Base-by-base conservation (phyloP, 2,888 invertebrate genomes). In the Atrina japonica region DNA sequence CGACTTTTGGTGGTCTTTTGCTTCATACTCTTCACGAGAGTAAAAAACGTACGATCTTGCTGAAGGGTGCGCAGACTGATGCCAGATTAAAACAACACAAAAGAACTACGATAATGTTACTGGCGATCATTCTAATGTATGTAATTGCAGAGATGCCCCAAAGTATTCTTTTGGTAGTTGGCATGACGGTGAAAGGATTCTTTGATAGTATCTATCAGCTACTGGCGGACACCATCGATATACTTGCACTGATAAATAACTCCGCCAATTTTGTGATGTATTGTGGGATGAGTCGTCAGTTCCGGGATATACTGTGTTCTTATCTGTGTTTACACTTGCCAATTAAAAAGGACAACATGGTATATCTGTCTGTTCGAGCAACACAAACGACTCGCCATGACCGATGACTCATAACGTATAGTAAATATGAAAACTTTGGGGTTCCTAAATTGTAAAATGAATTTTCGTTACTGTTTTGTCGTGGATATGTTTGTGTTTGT, bases 241-340 rank as follows among this genome's bases (percentile, higher is more conserved):
- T 96, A 70, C 89, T 97, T 83, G 97, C 97, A 0, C 92, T 98
- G 65, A 92, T 96, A 82, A 98, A 97, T 91, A 96, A 96, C 5
- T 95, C 96, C 0, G 95, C 97, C 73, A 98, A 97, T 91, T 97
- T 98, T 87, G 94, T 97, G 70, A 92, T 98, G 59, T 98, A 97
- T 90, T 97, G 97, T 87, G 93, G 95, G 64, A 97, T 98, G 97
- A 97, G 96, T 70, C 93, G 96, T 77, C 97, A 97, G 92, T 98
- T 98, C 89, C 93, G 97, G 14, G 88, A 91, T 60, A 91, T 91
- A 6, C 91, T 92, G 29, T 83, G 84, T 14, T 93, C 94, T 86
- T 90, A 52, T 27, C 43, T 63, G 3, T 71, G 71, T 35, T 49
- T 63, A 21, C 47, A 68, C 27, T 55, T 66, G n/a, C n/a, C n/a